Evolutionary conservation across 2,888 invertebrate species (phyloP), one percentile per base, ranked within the genome.

Genomic region (Parnassius mnemosyne): DNA sequence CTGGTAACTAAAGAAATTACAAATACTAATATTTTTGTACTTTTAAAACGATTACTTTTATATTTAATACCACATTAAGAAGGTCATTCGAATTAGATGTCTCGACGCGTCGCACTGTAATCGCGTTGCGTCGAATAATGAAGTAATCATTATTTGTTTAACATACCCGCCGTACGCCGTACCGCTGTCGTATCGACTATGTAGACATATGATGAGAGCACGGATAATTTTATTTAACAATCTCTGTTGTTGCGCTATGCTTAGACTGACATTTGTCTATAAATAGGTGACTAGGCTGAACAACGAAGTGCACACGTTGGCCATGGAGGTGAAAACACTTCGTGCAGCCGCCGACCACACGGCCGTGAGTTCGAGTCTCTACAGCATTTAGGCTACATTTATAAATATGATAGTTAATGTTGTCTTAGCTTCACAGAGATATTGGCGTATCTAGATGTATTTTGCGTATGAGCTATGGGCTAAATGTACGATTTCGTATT

Each of bases 231-330:
- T 25, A n/a, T 34, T 34, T 34, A 34, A 7, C 34, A 34, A 34
- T 34, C 7, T 34, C 7, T 34, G 34, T 34, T 34, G 34, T 34
- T 7, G 7, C 34, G 34, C 34, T 34, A 34, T n/a, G 13, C 53
- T 20, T 43, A 44, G 25, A 46, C 44, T 58, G 56, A 59, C n/a
- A 10, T 52, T 54, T 57, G 49, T 59, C 57, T 63, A 65, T 52
- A 68, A 63, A 56, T 79, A 91, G 91, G 89, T 90, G 88, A 85
- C 78, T 89, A 92, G 96, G 65, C 89, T 96, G 78, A 94, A 94
- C 74, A 93, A 94, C 67, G 96, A 96, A 87, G 94, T 95, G 72
- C 95, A 95, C 76, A 93, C 95, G 74, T 88, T 96, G 74, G 94
- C 94, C 66, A 88, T 93, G 83, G 94, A 95, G 77, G 88, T 95